These are phyloP conservation scores for Varecia variegata DNA, from an alignment of 2,797 vertebrate genomes.

Conservation along the genomic window DNA sequence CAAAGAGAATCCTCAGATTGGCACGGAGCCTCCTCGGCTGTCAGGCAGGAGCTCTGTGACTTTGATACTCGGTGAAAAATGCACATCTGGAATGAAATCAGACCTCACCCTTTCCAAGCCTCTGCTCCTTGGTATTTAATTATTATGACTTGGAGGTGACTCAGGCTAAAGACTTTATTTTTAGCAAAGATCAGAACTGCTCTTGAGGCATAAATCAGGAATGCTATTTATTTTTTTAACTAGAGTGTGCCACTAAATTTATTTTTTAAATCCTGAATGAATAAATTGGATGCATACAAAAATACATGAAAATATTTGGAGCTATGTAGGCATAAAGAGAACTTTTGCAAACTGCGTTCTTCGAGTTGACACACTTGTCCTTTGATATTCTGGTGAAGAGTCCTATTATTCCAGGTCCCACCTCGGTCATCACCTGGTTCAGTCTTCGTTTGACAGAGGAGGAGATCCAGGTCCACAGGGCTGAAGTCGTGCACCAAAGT, in stretches of 20 bases:
- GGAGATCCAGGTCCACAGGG: not conserved
- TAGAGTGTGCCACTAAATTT: conserved; percentile 3
- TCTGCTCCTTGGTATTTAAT: conserved; percentile 55
- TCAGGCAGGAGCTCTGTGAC: not conserved
- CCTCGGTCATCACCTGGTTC: not conserved
- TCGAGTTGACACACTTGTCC: accelerated
- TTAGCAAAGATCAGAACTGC: conserved; percentile 53
- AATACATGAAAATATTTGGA: conserved; percentile 13
- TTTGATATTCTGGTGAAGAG: not conserved
- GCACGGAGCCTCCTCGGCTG: not conserved
- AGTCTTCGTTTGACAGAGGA: not conserved
- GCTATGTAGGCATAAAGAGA: not conserved
- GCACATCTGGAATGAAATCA: conserved; percentile 19
- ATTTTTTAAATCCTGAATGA: conserved; percentile 46
- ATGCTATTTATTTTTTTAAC: conserved; percentile 26
- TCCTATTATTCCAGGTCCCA: not conserved
- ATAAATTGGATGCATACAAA: conserved; percentile 43
- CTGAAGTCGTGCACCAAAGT: not conserved
- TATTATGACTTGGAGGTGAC: conserved; percentile 55
- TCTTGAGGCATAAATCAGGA: conserved; percentile 17
- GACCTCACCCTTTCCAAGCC: conserved; percentile 27
- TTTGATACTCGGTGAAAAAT: conserved; percentile 31
- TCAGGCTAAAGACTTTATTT: conserved; percentile 35
- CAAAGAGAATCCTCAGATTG: not conserved
- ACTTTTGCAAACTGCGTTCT: not conserved